A percentile compares a stretch with the other conserved stretches of the same genome.
Evolutionary conservation across 2,888 invertebrate genomes (phyloP).

Genomic region (Flexamia atlantica): DNA sequence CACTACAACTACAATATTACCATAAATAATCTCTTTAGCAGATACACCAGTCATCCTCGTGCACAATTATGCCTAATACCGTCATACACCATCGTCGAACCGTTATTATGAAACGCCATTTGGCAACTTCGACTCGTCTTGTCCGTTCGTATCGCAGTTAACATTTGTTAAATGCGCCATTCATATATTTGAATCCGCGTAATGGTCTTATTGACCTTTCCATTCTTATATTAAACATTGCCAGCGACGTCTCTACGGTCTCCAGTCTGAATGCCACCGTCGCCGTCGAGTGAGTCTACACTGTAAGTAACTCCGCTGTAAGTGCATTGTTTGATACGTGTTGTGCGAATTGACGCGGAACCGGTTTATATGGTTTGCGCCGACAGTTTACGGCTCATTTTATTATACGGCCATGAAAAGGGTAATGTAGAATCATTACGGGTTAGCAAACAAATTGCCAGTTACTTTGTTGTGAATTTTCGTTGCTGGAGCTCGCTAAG

Average conservation of each 20-base stretch:
- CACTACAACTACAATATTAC: background rate
- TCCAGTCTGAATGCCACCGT: background rate
- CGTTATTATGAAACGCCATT: conserved; percentile 52
- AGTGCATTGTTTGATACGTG: background rate
- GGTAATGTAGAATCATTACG: conserved; percentile 39
- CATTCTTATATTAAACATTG: background rate
- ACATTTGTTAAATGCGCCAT: conserved; percentile 59
- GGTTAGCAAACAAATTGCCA: conserved; percentile 20
- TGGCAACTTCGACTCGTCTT: conserved; percentile 45
- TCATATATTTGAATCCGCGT: conserved; percentile 46
- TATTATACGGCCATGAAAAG: conserved; percentile 37
- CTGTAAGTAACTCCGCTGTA: no score
- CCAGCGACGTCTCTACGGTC: background rate
- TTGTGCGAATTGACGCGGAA: background rate
- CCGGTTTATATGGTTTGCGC: background rate
- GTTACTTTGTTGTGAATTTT: background rate
- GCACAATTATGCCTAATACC: conserved; percentile 33
- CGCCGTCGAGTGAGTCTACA: background rate
- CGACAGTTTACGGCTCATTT: conserved; percentile 28
- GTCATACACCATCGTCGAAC: conserved; percentile 35
- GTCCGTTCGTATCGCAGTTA: conserved; percentile 42
- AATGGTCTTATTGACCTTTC: conserved; percentile 51
- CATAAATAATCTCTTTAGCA: background rate
- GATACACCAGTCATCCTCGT: background rate
- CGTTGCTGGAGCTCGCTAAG: no score